Evolutionary conservation across 2,113 vertebrate genomes (phyloP).

Genomic region (Serinus canaria): DNA sequence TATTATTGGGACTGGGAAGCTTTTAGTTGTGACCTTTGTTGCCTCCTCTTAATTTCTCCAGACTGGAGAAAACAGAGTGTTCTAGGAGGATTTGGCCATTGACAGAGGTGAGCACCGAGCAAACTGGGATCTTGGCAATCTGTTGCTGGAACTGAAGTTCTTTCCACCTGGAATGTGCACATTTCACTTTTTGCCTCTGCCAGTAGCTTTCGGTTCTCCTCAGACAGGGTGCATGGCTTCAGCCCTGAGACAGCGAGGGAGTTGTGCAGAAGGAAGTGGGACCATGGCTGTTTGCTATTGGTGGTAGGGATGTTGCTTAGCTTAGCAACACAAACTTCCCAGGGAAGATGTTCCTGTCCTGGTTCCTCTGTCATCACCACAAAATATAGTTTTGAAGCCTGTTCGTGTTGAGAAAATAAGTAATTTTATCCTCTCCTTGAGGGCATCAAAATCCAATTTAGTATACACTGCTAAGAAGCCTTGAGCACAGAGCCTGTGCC

Average conservation of each 20-base stretch:
- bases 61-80: background rate
- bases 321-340: background rate
- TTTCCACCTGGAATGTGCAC: background rate
- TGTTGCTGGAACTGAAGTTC: background rate
- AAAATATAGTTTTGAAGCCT: slow-evolving; percentile 30
- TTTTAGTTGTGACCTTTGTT: background rate
- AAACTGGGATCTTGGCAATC: background rate
- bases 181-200: background rate
- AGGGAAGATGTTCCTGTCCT: background rate
- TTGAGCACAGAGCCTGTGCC: slow-evolving; percentile 28
- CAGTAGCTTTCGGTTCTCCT: rapidly evolving
- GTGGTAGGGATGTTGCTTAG: background rate
- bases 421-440: slow-evolving; percentile 61
- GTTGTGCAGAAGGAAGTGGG: background rate
- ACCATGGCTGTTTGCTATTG: background rate
- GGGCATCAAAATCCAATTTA: slow-evolving; percentile 63
- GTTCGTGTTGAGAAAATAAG: slow-evolving; percentile 51
- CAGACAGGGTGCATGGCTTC: rapidly evolving
- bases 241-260: background rate
- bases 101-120: background rate
- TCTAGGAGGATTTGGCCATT: background rate
- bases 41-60: background rate
- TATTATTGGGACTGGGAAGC: background rate
- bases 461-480: slow-evolving; percentile 40
- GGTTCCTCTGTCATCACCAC: background rate